phyloP scores from a whole-genome alignment of 2,888 invertebrate genomes.

The Julus scandinavius region DNA sequence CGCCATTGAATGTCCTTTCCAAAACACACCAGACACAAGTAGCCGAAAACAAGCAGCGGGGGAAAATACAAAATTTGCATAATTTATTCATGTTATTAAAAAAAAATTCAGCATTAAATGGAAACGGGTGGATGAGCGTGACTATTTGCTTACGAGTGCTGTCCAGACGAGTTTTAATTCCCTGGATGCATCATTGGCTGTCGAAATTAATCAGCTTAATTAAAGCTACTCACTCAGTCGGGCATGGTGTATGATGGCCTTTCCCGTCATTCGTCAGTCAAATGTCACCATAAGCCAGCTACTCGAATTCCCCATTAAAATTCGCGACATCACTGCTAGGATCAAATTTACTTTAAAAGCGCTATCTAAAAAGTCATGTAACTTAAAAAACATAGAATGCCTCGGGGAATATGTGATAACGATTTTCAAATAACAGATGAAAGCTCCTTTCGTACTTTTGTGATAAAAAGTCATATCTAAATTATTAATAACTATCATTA shows the following conservation, averaged over 20 bases:
- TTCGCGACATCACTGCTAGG: not conserved
- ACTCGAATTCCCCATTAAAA: conserved; percentile 10
- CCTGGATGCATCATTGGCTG: conserved; percentile 20
- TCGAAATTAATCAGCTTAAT: conserved; percentile 24
- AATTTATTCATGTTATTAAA: conserved; percentile 6
- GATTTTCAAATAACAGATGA: not conserved
- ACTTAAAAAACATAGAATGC: not conserved
- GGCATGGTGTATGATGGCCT: not conserved
- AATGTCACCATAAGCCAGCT: not conserved
- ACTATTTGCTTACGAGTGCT: not conserved
- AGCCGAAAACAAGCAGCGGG: not conserved
- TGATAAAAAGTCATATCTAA: too few species aligned
- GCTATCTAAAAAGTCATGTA: not conserved
- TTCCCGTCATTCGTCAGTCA: not conserved
- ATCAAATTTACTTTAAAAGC: not conserved
- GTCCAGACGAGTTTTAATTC: not conserved
- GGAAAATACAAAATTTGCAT: not conserved
- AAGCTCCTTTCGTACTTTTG: not conserved
- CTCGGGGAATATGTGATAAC: not conserved
- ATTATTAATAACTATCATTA: too few species aligned
- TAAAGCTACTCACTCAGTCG: not conserved
- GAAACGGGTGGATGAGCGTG: not conserved
- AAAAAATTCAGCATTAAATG: not conserved
- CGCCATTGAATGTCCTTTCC: not conserved
- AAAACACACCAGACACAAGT: not conserved